A percentile compares a stretch with the other conserved stretches of the same genome.
phyloP scores from a whole-genome alignment of 2,797 vertebrate genomes.

The Spondyliosoma cantharus region DNA sequence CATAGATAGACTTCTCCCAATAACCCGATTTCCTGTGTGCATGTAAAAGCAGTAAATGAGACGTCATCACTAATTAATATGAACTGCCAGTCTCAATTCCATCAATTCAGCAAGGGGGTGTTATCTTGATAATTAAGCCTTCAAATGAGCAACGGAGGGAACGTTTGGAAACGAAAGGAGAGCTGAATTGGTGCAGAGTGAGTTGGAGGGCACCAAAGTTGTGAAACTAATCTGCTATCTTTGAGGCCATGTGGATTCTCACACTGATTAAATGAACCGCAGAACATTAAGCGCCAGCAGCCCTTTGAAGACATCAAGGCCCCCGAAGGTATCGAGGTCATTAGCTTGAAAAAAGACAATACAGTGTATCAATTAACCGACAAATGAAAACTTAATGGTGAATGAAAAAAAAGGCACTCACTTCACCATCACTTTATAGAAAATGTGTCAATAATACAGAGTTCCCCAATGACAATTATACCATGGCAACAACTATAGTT shows the following conservation, averaged over 20 bases:
- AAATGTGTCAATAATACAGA: neutral
- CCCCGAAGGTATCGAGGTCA: neutral
- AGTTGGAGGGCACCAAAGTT: constrained; percentile 4
- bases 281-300: neutral
- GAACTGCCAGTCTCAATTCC: neutral
- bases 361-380: neutral
- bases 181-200: neutral
- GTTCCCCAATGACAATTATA: neutral
- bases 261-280: neutral
- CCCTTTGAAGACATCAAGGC: neutral
- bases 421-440: neutral
- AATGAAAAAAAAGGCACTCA: neutral
- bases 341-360: neutral
- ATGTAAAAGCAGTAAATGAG: constrained; percentile 6
- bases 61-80: constrained; percentile 21
- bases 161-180: constrained; percentile 21
- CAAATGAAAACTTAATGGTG: neutral
- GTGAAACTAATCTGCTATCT: constrained; percentile 15
- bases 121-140: constrained; percentile 31
- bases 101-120: neutral
- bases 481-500: neutral
- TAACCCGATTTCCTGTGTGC: neutral
- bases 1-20: neutral
- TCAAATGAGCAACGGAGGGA: constrained; percentile 24
- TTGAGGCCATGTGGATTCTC: constrained; percentile 9